Conservation (phyloP, 2,113 vertebrate genomes). For the Mastomys coucha region DNA sequence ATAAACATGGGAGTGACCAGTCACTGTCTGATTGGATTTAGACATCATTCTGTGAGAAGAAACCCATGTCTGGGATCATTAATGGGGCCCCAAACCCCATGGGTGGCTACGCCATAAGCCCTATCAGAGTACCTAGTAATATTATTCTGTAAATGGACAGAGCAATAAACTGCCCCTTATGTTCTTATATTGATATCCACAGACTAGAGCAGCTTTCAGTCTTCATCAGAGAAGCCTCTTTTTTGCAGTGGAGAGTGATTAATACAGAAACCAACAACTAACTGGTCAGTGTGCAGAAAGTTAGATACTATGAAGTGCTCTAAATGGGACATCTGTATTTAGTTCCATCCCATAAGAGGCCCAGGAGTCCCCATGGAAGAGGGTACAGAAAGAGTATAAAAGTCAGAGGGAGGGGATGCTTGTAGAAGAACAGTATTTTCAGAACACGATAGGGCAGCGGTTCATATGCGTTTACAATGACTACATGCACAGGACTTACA, state of each 20-base stretch:
- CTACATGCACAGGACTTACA: background rate
- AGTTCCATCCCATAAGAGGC: background rate
- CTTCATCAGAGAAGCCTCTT: background rate
- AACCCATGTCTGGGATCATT: background rate
- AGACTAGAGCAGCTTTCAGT: background rate
- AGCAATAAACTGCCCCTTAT: background rate
- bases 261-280: background rate
- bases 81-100: background rate
- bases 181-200: background rate
- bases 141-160: background rate
- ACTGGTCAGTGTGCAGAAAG: background rate
- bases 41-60: background rate
- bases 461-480: background rate
- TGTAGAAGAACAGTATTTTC: background rate
- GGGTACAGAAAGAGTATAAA: too few relatives aligned
- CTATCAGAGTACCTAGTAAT: background rate
- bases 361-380: background rate
- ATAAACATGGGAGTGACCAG: background rate
- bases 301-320: background rate
- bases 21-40: background rate
- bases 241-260: background rate
- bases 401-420: background rate
- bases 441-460: background rate
- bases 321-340: background rate
- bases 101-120: background rate